A percentile compares a stretch with the other conserved stretches of the same genome.
Evolutionary conservation across 2,113 vertebrate genomes (phyloP).

Genomic region (Carassius auratus): DNA sequence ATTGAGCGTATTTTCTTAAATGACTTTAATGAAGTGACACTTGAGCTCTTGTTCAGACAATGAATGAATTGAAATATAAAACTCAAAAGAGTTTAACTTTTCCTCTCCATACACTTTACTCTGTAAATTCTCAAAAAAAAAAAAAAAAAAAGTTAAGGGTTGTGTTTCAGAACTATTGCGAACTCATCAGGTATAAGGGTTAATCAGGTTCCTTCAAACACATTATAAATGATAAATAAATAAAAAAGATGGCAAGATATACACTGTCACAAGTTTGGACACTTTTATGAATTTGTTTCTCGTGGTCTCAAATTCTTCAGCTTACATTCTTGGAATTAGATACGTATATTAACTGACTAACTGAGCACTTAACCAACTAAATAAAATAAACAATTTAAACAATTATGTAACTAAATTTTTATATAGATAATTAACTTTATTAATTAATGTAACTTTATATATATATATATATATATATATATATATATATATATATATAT

Average conservation of each 20-base stretch:
- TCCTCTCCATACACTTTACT: background rate
- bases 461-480: too few relatives aligned
- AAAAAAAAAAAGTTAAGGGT: background rate
- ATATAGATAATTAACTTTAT: too few relatives aligned
- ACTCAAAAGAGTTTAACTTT: background rate
- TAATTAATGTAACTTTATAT: too few relatives aligned
- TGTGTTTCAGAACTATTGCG: background rate
- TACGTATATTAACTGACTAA: background rate
- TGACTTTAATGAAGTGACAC: constrained; percentile 41
- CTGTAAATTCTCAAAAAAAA: too few relatives aligned
- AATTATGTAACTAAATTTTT: too few relatives aligned
- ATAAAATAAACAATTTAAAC: too few relatives aligned
- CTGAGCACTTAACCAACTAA: too few relatives aligned
- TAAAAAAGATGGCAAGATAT: background rate
- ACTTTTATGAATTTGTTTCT: background rate
- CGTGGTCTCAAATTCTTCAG: background rate
- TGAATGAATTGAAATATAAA: background rate
- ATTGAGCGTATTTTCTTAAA: constrained; percentile 17
- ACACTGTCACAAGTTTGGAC: background rate
- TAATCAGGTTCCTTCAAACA: background rate
- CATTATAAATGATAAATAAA: background rate
- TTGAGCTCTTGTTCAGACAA: background rate
- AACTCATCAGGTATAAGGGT: background rate
- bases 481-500: too few relatives aligned
- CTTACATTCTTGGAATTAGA: background rate